A percentile compares a stretch with the other conserved stretches of the same genome.
Conservation (phyloP, 2,888 invertebrate species). For the Girardia tigrina region DNA sequence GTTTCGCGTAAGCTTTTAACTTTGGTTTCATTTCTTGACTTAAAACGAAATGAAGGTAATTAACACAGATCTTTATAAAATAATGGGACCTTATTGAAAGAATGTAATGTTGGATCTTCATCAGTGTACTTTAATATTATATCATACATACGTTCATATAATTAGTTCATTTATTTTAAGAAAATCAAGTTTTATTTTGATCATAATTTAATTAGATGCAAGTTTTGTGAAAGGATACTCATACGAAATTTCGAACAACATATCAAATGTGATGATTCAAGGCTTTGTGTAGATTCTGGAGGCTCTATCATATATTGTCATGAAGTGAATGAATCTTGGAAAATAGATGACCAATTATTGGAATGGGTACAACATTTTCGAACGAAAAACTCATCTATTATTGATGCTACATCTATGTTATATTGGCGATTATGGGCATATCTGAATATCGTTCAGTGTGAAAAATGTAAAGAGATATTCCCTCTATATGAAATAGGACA, state of each 20-base stretch:
- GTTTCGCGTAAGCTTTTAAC: too few species aligned
- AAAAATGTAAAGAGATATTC: constrained; percentile 55
- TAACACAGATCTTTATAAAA: too few species aligned
- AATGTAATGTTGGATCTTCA: too few species aligned
- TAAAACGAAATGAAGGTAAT: too few species aligned
- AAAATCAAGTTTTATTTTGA: too few species aligned
- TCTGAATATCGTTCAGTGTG: constrained; percentile 71
- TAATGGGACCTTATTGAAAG: too few species aligned
- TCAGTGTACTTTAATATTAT: too few species aligned
- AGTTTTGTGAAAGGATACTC: not conserved
- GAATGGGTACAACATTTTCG: constrained; percentile 14
- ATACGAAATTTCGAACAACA: not conserved
- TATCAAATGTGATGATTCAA: not conserved
- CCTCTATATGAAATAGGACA: constrained; percentile 53
- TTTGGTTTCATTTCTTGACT: too few species aligned
- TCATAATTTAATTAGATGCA: too few species aligned
- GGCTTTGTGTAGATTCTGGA: constrained; percentile 5
- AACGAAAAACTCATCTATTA: not conserved
- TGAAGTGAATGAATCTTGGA: not conserved
- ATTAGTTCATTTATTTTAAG: too few species aligned
- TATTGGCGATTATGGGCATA: constrained; percentile 87
- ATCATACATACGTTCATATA: too few species aligned
- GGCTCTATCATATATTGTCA: constrained; percentile 18
- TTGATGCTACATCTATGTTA: constrained; percentile 52
- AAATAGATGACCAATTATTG: not conserved